Evolutionary conservation across 2,888 invertebrate species (phyloP).

Genomic region (Therioaphis trifolii): DNA sequence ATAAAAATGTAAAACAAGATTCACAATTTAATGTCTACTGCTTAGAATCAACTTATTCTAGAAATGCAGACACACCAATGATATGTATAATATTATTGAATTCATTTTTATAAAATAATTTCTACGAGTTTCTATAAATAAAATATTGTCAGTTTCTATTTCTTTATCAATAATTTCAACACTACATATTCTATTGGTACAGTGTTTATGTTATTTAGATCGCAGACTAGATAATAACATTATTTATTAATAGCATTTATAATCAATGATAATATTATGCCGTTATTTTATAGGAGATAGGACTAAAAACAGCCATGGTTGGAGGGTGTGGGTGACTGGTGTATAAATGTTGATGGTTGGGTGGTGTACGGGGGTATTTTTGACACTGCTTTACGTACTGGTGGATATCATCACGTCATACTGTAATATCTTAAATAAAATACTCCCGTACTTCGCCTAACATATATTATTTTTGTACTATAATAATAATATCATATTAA

Average conservation of each 20-base stretch:
- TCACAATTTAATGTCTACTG: too few relatives aligned
- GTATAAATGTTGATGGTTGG: too few relatives aligned
- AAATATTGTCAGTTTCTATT: not conserved
- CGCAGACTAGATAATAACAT: not conserved
- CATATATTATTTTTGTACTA: too few relatives aligned
- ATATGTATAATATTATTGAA: too few relatives aligned
- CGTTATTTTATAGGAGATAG: not conserved
- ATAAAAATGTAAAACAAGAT: too few relatives aligned
- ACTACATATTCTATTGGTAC: not conserved
- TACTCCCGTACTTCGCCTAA: too few relatives aligned
- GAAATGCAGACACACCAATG: not conserved
- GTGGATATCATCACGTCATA: not conserved
- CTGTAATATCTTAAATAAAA: too few relatives aligned
- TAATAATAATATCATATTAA: too few relatives aligned
- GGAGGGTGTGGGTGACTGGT: not conserved
- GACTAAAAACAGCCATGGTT: not conserved
- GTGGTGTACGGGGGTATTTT: not conserved
- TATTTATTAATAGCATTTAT: too few relatives aligned
- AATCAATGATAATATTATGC: too few relatives aligned
- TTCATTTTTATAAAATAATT: conserved; percentile 3
- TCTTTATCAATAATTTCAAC: not conserved
- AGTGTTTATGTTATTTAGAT: not conserved
- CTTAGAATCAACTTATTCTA: not conserved
- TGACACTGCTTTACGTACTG: not conserved
- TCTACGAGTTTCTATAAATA: not conserved